Percentiles rank a stretch among this genome's conserved stretches.
phyloP scores from a whole-genome alignment of 2,113 vertebrate genomes.

The Nipponia nippon region DNA sequence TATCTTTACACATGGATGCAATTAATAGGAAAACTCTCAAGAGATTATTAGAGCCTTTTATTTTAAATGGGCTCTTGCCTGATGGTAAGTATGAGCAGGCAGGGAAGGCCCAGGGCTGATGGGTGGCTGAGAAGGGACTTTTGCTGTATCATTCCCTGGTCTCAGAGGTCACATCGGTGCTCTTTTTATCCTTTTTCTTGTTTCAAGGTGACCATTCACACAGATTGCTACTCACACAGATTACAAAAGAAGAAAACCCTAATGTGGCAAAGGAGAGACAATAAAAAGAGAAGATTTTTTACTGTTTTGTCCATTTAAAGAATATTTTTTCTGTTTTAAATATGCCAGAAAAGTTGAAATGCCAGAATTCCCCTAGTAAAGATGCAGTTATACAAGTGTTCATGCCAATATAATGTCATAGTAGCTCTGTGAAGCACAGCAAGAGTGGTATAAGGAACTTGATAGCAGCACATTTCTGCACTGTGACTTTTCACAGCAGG shows the following conservation, averaged over 20 bases:
- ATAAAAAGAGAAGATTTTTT: neutral
- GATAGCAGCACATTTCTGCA: neutral
- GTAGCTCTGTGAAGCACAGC: neutral
- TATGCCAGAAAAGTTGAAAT: neutral
- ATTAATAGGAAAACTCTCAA: neutral
- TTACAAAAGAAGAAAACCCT: neutral
- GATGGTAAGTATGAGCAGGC: neutral
- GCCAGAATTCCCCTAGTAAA: neutral
- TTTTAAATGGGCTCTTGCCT: neutral
- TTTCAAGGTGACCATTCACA: neutral
- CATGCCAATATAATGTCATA: neutral
- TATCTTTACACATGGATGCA: neutral
- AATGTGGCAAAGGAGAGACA: neutral
- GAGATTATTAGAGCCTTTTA: neutral
- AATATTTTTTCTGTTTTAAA: neutral
- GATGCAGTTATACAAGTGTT: neutral
- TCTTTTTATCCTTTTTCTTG: neutral
- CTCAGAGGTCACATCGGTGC: neutral
- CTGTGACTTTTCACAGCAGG: neutral
- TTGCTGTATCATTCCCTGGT: neutral
- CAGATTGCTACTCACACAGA: neutral
- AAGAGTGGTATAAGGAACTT: neutral
- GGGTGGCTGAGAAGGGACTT: neutral
- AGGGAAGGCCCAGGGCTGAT: neutral
- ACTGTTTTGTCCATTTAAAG: neutral